phyloP scores from a whole-genome alignment of 2,113 vertebrate species.

The Spea multiplicata region DNA sequence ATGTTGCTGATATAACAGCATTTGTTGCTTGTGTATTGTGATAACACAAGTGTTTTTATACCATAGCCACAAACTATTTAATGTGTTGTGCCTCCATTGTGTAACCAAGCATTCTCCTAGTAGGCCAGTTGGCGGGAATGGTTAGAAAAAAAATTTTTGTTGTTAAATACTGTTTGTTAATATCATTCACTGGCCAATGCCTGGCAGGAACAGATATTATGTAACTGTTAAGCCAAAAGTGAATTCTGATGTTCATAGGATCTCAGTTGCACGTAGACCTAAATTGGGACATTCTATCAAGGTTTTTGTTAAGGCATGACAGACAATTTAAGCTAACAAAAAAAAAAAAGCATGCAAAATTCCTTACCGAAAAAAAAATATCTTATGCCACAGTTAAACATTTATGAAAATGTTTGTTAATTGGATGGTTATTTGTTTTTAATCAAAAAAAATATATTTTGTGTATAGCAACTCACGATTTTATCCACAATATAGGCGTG shows the following conservation, averaged over 20 bases:
- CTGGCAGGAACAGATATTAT: constrained; percentile 76
- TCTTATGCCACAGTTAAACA: constrained; percentile 76
- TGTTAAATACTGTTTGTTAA: constrained; percentile 78
- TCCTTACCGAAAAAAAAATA: constrained; percentile 75
- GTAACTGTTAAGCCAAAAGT: constrained; percentile 69
- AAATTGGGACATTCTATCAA: constrained; percentile 69
- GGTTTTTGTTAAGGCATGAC: constrained; percentile 88
- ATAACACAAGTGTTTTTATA: constrained; percentile 78
- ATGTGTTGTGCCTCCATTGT: constrained; percentile 94
- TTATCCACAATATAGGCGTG: constrained; percentile 79
- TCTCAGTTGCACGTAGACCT: constrained; percentile 82
- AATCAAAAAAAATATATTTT: constrained; percentile 77
- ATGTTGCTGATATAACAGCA: constrained; percentile 64
- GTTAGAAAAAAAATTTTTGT: constrained; percentile 72
- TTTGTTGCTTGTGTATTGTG: constrained; percentile 74
- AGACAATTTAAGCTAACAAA: constrained; percentile 79
- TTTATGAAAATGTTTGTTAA: constrained; percentile 65
- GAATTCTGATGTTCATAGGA: constrained; percentile 70
- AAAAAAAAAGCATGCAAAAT: constrained; percentile 85
- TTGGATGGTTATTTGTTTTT: constrained; percentile 77
- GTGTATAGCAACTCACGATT: constrained; percentile 86
- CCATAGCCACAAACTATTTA: constrained; percentile 83
- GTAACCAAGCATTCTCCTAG: constrained; percentile 80
- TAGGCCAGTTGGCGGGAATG: constrained; percentile 75
- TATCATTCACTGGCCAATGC: constrained; percentile 83